Evolutionary conservation across 2,113 vertebrate genomes (phyloP).

Genomic region (Catharus bicknelli): DNA sequence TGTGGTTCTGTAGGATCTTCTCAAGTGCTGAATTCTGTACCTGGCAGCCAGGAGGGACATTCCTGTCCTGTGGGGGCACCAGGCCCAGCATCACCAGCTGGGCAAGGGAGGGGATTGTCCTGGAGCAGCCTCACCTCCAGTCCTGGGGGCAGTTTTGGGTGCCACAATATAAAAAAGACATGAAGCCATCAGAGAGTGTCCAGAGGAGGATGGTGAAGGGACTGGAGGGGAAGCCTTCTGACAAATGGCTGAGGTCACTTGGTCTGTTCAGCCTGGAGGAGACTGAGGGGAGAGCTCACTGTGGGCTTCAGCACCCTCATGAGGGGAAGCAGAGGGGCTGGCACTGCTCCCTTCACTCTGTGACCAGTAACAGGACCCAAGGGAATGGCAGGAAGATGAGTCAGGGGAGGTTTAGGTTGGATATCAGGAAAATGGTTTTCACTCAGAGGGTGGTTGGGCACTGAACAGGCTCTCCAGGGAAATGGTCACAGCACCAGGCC

Average conservation of each 20-base stretch:
- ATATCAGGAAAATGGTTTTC: neutral
- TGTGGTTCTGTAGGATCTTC: neutral
- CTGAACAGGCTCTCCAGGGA: neutral
- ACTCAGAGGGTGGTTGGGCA: no score
- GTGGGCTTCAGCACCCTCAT: neutral
- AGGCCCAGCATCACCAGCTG: rapidly evolving
- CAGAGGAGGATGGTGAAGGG: neutral
- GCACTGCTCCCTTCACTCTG: no score
- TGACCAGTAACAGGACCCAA: neutral
- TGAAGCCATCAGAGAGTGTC: neutral
- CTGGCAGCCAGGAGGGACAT: neutral
- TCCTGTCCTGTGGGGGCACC: neutral
- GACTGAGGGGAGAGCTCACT: neutral
- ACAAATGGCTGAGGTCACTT: neutral
- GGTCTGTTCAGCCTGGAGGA: neutral
- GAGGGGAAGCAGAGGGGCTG: neutral
- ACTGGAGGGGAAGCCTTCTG: neutral
- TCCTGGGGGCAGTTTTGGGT: neutral
- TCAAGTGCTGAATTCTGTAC: neutral
- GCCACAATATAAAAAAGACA: neutral
- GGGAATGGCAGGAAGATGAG: neutral
- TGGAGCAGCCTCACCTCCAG: neutral
- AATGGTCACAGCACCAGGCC: neutral
- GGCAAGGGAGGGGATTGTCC: neutral
- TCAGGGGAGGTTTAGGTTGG: neutral